These are phyloP conservation scores for Tiliacea aurago DNA, from an alignment of 2,888 invertebrate genomes.

Conservation along the genomic window DNA sequence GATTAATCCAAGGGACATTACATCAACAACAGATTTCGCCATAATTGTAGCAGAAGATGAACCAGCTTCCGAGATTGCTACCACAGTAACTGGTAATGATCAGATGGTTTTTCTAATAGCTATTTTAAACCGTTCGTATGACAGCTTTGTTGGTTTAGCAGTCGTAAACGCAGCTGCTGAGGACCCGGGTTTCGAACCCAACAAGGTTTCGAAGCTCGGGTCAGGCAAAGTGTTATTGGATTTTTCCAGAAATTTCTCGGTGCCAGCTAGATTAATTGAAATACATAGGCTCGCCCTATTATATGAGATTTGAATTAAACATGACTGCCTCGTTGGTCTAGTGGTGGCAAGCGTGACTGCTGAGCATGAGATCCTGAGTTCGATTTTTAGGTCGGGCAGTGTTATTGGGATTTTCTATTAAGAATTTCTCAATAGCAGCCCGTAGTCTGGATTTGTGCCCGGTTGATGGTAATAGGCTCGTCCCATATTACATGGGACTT, in stretches of 20 bases:
- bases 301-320: background rate
- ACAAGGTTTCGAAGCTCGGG: background rate
- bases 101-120: background rate
- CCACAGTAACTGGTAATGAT: slow-evolving; percentile 31
- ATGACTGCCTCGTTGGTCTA: no score
- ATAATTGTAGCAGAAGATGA: background rate
- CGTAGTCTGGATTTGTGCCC: no score
- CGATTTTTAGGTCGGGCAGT: no score
- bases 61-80: background rate
- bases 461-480: no score
- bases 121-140: no score
- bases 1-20: background rate
- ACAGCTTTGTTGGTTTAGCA: no score
- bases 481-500: no score
- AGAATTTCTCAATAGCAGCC: no score
- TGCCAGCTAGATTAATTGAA: background rate
- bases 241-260: background rate
- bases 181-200: no score
- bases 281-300: background rate
- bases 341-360: no score
- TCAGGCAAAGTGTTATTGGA: background rate
- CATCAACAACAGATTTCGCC: background rate
- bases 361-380: no score
- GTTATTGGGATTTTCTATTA: no score
- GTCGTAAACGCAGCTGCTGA: background rate